These are phyloP conservation scores for Drosophila eugracilis DNA, from an alignment of 1,140 invertebrate species.

Conservation along the genomic window DNA sequence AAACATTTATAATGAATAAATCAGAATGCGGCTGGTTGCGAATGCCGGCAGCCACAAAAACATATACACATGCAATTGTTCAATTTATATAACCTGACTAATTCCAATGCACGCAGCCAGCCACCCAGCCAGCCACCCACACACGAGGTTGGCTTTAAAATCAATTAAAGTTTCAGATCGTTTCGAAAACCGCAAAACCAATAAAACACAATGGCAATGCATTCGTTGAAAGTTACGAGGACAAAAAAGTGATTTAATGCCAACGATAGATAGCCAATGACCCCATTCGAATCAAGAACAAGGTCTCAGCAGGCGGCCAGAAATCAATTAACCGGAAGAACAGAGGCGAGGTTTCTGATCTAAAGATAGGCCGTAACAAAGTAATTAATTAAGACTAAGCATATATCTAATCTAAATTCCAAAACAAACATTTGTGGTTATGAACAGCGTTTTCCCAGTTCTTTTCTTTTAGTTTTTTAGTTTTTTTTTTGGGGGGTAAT, in stretches of 20 bases:
- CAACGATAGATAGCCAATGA: conserved; percentile 68
- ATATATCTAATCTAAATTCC: conserved; percentile 53
- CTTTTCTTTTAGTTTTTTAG: too few relatives aligned
- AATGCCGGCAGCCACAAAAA: conserved; percentile 46
- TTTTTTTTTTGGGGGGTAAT: conserved; percentile 41
- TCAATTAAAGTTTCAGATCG: conserved; percentile 68
- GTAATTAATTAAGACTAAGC: conserved; percentile 71
- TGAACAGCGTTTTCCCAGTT: too few relatives aligned
- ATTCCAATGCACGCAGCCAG: conserved; percentile 14
- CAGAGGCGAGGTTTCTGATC: conserved; percentile 32
- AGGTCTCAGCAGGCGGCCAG: conserved; percentile 44
- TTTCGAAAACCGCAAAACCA: conserved; percentile 51
- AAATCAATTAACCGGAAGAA: conserved; percentile 71
- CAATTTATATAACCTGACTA: conserved; percentile 16
- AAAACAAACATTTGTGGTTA: conserved; percentile 11
- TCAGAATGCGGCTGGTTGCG: conserved; percentile 54
- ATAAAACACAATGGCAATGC: conserved; percentile 32
- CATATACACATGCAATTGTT: conserved; percentile 17
- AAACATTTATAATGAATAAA: conserved; percentile 72
- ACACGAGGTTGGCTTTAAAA: conserved; percentile 62
- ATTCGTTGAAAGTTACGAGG: conserved; percentile 40
- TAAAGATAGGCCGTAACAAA: conserved; percentile 62
- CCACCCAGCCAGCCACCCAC: conserved; percentile 6
- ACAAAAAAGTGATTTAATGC: conserved; percentile 66
- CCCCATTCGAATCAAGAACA: conserved; percentile 36